Percentiles rank a stretch among this genome's conserved stretches.
Evolutionary conservation across 2,888 invertebrate genomes (phyloP).

Genomic region (Caradrina clavipalpis): DNA sequence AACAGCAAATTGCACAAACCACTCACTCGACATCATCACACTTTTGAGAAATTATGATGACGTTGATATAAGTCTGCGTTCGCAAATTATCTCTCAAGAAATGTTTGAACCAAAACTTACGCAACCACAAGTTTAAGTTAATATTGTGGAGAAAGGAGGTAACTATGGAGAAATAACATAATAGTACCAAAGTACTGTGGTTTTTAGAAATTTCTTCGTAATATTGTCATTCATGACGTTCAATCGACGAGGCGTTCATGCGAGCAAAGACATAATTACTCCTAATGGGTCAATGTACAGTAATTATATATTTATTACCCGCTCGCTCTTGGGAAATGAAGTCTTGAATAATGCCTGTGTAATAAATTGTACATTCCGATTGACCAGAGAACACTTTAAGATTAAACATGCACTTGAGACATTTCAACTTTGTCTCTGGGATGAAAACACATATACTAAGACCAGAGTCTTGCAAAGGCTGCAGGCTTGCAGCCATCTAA

Average conservation of each 20-base stretch:
- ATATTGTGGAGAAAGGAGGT: constrained; percentile 57
- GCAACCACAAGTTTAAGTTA: constrained; percentile 35
- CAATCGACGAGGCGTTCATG: constrained; percentile 42
- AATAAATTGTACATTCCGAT: constrained; percentile 9
- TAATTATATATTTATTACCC: constrained; percentile 31
- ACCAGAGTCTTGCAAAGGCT: no score
- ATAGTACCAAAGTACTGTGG: constrained; percentile 25
- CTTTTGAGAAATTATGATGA: constrained; percentile 35
- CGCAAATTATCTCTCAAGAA: constrained; percentile 32
- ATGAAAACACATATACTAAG: no score
- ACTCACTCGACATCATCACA: constrained; percentile 35
- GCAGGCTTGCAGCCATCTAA: no score
- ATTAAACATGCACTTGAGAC: no score
- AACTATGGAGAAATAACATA: constrained; percentile 39
- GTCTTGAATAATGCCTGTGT: constrained; percentile 31
- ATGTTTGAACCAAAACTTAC: constrained; percentile 45
- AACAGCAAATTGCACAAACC: constrained; percentile 27
- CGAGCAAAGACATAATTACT: constrained; percentile 47
- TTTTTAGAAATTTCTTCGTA: constrained; percentile 49
- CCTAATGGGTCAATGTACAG: constrained; percentile 44
- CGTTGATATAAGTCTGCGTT: constrained; percentile 24
- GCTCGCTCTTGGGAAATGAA: constrained; percentile 15
- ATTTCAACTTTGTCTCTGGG: no score
- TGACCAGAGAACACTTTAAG: not conserved
- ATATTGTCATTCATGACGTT: constrained; percentile 16